Percentiles rank a stretch among this genome's conserved stretches.
Evolutionary conservation across 1,140 invertebrate genomes (phyloP).

Genomic region (Ips nitidus): DNA sequence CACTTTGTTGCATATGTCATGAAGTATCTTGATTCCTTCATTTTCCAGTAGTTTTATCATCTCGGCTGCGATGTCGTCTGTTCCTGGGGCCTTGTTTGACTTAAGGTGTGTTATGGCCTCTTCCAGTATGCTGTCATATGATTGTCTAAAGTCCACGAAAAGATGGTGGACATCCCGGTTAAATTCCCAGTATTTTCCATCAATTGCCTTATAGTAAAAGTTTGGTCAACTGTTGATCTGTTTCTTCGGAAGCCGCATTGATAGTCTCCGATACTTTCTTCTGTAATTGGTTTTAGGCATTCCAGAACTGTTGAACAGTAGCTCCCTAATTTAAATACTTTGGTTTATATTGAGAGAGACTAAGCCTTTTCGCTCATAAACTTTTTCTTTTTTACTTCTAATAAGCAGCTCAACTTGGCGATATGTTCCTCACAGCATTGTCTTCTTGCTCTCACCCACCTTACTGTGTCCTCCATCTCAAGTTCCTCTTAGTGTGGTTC

Average conservation of each 20-base stretch:
- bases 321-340: too few species aligned
- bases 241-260: not conserved
- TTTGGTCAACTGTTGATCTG: too few species aligned
- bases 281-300: not conserved
- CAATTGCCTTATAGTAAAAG: not conserved
- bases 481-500: too few species aligned
- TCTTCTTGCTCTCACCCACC: too few species aligned
- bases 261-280: not conserved
- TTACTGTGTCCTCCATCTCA: too few species aligned
- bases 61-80: not conserved
- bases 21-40: not conserved
- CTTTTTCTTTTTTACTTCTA: too few species aligned
- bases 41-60: not conserved
- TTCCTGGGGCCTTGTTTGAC: not conserved
- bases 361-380: too few species aligned
- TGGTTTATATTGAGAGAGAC: too few species aligned
- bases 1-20: not conserved
- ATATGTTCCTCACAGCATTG: too few species aligned
- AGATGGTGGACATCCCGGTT: constrained; percentile 6
- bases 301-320: not conserved
- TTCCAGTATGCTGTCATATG: constrained; percentile 5
- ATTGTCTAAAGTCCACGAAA: not conserved
- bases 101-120: not conserved
- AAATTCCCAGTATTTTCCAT: constrained; percentile 6
- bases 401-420: too few species aligned